A percentile compares a stretch with the other conserved stretches of the same genome.
These are phyloP conservation scores for Acronicta leporina DNA, from an alignment of 2,888 invertebrate species.

Conservation along the genomic window DNA sequence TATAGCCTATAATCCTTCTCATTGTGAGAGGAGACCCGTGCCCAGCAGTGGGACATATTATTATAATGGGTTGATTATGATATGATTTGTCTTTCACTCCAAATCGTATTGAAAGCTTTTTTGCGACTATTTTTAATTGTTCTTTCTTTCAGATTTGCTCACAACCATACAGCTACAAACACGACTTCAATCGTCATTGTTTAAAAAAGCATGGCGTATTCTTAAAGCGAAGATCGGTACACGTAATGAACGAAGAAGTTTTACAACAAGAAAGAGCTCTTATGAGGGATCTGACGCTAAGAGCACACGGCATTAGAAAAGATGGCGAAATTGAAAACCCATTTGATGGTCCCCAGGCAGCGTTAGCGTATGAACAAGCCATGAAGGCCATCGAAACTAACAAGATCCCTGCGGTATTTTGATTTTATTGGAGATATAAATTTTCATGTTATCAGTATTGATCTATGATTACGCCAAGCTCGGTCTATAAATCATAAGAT, in stretches of 20 bases:
- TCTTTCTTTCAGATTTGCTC: conserved; percentile 73
- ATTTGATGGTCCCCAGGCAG: conserved; percentile 70
- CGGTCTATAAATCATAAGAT: too few species aligned
- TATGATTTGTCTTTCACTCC: too few species aligned
- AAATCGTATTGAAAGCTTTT: too few species aligned
- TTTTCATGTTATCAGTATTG: too few species aligned
- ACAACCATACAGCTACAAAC: conserved; percentile 81
- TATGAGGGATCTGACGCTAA: conserved; percentile 69
- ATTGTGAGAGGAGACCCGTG: too few species aligned
- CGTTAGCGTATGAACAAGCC: conserved; percentile 67
- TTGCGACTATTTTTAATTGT: neutral
- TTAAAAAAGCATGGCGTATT: conserved; percentile 79
- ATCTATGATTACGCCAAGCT: too few species aligned
- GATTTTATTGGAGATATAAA: conserved; percentile 13
- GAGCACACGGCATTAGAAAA: conserved; percentile 62
- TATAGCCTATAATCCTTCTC: too few species aligned
- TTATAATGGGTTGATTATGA: too few species aligned
- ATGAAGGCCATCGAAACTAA: conserved; percentile 65
- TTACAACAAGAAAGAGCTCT: conserved; percentile 68
- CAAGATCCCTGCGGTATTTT: conserved; percentile 60
- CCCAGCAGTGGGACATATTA: too few species aligned
- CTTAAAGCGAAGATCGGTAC: conserved; percentile 70
- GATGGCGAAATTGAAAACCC: conserved; percentile 66
- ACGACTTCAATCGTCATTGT: conserved; percentile 80
- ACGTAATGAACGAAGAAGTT: conserved; percentile 77